Conservation (phyloP, 2,797 vertebrate genomes). For the Eurystomus glaucurus region DNA sequence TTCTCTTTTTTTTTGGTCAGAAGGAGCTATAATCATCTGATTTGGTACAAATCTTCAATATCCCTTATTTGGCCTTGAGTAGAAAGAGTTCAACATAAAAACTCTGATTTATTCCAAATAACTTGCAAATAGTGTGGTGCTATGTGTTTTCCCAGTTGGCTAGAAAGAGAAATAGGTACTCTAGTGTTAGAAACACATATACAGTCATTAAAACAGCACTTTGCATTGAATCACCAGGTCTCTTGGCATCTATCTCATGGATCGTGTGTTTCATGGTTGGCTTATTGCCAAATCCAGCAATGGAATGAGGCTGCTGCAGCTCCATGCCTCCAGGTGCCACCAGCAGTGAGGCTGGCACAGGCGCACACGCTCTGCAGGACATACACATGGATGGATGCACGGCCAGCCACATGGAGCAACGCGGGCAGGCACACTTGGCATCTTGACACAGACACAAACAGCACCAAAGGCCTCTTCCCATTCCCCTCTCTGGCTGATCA, state of each 20-base stretch:
- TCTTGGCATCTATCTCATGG: accelerated
- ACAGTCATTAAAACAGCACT: not conserved
- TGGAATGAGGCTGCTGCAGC: accelerated
- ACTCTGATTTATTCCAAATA: not conserved
- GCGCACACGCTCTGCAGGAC: not conserved
- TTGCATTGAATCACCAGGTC: accelerated
- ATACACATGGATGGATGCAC: no score
- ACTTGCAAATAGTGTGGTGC: not conserved
- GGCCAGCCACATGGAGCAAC: accelerated
- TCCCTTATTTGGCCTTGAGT: not conserved
- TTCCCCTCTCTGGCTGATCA: not conserved
- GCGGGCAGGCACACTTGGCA: accelerated
- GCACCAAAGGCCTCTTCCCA: not conserved
- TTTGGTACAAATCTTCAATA: not conserved
- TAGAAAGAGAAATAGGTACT: not conserved
- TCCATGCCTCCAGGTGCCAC: accelerated
- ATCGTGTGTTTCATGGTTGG: accelerated
- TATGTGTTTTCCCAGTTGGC: not conserved
- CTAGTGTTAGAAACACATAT: not conserved
- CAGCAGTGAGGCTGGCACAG: not conserved
- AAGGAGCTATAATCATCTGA: not conserved
- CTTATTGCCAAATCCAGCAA: no score
- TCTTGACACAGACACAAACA: not conserved
- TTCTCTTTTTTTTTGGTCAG: not conserved
- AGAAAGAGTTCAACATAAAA: not conserved